Evolutionary conservation across 2,797 vertebrate species (phyloP), one percentile per base, ranked within the genome.

Genomic region (Lacerta bilineata): DNA sequence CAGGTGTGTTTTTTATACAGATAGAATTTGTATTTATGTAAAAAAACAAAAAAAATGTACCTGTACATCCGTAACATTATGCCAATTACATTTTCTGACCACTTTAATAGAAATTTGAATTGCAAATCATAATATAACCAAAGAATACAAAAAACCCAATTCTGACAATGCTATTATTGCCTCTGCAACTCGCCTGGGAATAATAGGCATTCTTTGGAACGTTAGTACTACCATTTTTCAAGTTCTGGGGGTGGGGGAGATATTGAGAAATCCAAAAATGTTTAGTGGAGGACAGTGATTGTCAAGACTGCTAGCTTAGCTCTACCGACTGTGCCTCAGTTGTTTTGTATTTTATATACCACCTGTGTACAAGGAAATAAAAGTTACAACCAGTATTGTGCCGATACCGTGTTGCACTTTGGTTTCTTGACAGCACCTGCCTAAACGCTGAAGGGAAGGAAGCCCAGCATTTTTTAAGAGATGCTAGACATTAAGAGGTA

Each of bases 321-420:
- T 92, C 79, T 94, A 91, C 87, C 80, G 90, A 79, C 87, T 88
- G 83, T 93, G 80, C 88, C 91, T 95, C 94, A 90, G 92, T 90
- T 92, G 90, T 95, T 96, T 82, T 95, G 87, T 95, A 90, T 88
- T 97, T 86, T 96, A 90, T 95, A 94, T 94, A 92, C 92, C 93
- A 90, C 89, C 92, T 91, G 68, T 96, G 93, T 95, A 93, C 87
- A 50, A 94, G 91, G 93, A 94, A 97, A 97, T 95, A 96, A 96
- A 96, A 85, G 18, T 91, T 91, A 85, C 92, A 93, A 91, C 15
- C 29, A 87, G 91, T 90, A 29, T 93, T 91, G n/a, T 77, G 78
- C 86, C 80, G 23, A 91, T 91, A 77, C 80, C 8, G 77, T 15
- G 3, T 17, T 72, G 61, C 83, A 89, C 92, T 92, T 8, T 0